These are phyloP conservation scores for Burhinus oedicnemus DNA, from an alignment of 2,113 vertebrate species.

Conservation along the genomic window DNA sequence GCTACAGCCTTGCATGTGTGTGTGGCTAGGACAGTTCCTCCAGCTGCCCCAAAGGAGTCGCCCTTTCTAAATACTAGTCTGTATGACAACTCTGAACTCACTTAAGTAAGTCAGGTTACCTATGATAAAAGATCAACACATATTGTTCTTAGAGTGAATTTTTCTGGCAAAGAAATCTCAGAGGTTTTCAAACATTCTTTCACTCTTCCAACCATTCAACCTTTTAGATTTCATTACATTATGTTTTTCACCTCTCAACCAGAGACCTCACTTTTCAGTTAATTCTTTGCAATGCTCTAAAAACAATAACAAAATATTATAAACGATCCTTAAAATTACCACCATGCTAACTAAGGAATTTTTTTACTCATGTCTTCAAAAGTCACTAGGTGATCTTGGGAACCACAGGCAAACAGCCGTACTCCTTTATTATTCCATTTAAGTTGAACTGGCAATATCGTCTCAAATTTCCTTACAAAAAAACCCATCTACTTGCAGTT, in stretches of 20 bases:
- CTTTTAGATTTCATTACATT: background rate
- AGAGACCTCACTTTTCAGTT: background rate
- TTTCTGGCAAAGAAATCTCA: background rate
- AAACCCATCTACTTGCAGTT: background rate
- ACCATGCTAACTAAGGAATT: background rate
- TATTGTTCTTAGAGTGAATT: background rate
- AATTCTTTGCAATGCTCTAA: background rate
- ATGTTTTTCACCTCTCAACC: background rate
- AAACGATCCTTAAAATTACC: background rate
- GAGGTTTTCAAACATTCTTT: background rate
- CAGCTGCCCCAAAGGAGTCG: background rate
- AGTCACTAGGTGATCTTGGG: background rate
- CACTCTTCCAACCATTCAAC: background rate
- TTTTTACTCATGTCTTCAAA: background rate
- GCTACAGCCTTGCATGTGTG: background rate
- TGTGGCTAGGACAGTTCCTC: background rate
- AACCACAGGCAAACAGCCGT: background rate
- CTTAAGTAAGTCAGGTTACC: background rate
- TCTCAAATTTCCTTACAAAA: background rate
- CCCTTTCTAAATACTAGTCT: background rate
- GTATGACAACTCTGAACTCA: background rate
- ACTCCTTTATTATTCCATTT: background rate
- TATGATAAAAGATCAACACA: background rate
- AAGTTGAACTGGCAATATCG: background rate
- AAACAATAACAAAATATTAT: background rate